Percentiles rank a stretch among this genome's conserved stretches.
Conservation (phyloP, 2,113 vertebrate genomes). For the Brachyistius frenatus region DNA sequence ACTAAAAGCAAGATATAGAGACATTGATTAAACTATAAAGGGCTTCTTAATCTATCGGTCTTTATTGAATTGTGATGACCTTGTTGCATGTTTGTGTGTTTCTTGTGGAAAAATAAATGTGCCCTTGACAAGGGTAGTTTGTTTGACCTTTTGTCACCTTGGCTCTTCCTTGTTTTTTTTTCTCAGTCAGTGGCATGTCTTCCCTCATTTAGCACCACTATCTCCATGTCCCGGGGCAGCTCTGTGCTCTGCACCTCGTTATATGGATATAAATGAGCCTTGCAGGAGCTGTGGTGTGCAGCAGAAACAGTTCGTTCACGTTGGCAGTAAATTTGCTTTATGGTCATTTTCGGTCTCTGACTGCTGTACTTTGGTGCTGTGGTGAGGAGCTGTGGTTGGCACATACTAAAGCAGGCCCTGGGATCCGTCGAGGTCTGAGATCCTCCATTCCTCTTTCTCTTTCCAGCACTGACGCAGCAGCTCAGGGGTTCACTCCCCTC, state of each 20-base stretch:
- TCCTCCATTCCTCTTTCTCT: not conserved
- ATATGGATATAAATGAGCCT: conserved; percentile 60
- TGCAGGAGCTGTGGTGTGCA: conserved; percentile 43
- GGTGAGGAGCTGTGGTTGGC: conserved; percentile 25
- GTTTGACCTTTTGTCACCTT: conserved; percentile 72
- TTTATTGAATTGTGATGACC: conserved; percentile 85
- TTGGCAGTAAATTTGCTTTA: conserved; percentile 62
- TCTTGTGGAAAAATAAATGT: conserved; percentile 86
- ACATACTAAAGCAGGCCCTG: conserved; percentile 23
- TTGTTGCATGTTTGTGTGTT: conserved; percentile 88
- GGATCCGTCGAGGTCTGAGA: conserved; percentile 18
- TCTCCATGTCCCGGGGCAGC: conserved; percentile 28
- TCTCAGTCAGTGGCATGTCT: not conserved
- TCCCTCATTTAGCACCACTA: conserved; percentile 6
- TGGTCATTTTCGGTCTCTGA: conserved; percentile 59
- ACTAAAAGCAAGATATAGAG: conserved; percentile 67
- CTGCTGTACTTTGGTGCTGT: conserved; percentile 23
- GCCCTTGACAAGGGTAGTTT: conserved; percentile 72
- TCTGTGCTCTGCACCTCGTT: conserved; percentile 47
- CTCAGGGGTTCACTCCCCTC: conserved; percentile 22
- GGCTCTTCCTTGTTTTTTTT: conserved; percentile 28
- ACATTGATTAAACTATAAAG: conserved; percentile 84
- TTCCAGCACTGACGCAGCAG: conserved; percentile 17
- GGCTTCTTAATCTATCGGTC: conserved; percentile 85
- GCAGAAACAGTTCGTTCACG: conserved; percentile 37